A percentile compares a stretch with the other conserved stretches of the same genome.
Conservation (phyloP, 2,888 invertebrate species). For the Caenorhabditis sp. region DNA sequence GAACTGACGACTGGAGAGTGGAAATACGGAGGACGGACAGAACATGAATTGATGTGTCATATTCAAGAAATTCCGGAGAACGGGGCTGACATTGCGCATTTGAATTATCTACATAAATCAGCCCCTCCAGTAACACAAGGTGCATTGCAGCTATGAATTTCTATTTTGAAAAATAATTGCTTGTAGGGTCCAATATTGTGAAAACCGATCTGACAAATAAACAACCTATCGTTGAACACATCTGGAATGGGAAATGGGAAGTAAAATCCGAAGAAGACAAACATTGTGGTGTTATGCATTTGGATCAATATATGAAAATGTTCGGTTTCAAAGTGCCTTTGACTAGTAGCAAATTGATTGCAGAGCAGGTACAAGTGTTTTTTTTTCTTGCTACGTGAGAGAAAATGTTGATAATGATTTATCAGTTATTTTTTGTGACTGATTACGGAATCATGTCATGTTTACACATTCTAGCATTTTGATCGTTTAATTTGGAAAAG, state of each 20-base stretch:
- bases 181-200: slow-evolving; percentile 49
- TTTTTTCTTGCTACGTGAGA: not conserved
- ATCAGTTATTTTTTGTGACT: not conserved
- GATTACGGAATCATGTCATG: not conserved
- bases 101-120: slow-evolving; percentile 79
- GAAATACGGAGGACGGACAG: slow-evolving; percentile 81
- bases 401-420: not conserved
- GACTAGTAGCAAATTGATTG: slow-evolving; percentile 51
- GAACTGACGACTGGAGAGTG: slow-evolving; percentile 76
- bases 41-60: slow-evolving; percentile 75
- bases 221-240: slow-evolving; percentile 72
- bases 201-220: slow-evolving; percentile 51
- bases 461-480: not conserved
- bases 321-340: slow-evolving; percentile 51
- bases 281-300: slow-evolving; percentile 78
- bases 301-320: slow-evolving; percentile 75
- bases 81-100: slow-evolving; percentile 85
- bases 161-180: not conserved
- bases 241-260: slow-evolving; percentile 78
- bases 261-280: slow-evolving; percentile 73
- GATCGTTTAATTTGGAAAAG: no score
- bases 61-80: slow-evolving; percentile 87
- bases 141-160: no score
- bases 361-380: slow-evolving; percentile 53
- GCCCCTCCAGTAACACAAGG: slow-evolving; percentile 34